Conservation (phyloP, 2,797 vertebrate species). For the Catharus ustulatus region DNA sequence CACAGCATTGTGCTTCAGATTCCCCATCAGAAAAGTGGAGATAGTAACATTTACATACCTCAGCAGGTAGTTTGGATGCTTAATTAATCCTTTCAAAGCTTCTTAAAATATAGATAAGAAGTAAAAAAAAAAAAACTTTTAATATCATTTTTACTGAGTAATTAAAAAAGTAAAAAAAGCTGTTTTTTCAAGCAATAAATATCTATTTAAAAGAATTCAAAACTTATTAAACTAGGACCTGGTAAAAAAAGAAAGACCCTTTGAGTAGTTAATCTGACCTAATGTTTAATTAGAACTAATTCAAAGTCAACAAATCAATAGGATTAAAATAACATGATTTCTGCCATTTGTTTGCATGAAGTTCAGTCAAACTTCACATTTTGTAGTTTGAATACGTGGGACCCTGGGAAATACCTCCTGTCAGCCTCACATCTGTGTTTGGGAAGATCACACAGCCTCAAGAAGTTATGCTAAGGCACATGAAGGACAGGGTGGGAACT, state of each 20-base stretch:
- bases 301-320: not conserved
- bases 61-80: constrained; percentile 18
- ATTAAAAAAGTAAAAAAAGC: constrained; percentile 35
- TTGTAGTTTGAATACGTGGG: not conserved
- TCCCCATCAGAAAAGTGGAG: not conserved
- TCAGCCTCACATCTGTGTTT: not conserved
- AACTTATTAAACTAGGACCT: constrained; percentile 13
- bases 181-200: constrained; percentile 34
- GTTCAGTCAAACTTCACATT: not conserved
- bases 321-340: not conserved
- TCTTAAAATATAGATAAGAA: constrained; percentile 40
- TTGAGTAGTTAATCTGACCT: constrained; percentile 3
- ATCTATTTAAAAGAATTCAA: constrained; percentile 19
- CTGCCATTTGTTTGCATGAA: not conserved
- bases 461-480: not conserved
- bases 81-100: constrained; percentile 58
- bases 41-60: constrained; percentile 39
- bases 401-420: not conserved
- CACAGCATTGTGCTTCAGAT: not conserved
- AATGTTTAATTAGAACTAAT: constrained; percentile 28
- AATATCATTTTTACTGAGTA: constrained; percentile 17
- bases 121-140: not conserved
- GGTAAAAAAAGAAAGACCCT: not conserved
- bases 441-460: not conserved
- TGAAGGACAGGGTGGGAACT: not conserved